Percentiles rank a stretch among this genome's conserved stretches.
Evolutionary conservation across 2,888 invertebrate genomes (phyloP).

Genomic region (Tryphoninae sp.): DNA sequence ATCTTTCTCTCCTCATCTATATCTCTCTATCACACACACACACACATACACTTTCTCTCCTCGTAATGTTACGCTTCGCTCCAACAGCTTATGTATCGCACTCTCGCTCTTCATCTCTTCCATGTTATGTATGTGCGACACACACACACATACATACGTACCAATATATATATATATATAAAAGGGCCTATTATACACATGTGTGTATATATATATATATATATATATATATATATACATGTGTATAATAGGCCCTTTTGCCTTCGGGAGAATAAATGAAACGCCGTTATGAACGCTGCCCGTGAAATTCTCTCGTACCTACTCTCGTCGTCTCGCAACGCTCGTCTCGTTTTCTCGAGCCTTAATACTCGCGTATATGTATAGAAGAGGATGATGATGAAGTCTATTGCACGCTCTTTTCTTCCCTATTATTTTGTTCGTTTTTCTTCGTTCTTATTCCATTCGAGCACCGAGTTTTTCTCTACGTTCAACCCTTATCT

Average conservation of each 20-base stretch:
- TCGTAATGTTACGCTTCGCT: conserved; percentile 22
- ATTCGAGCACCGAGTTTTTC: conserved; percentile 47
- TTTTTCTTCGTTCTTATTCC: conserved; percentile 40
- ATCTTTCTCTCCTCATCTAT: background rate
- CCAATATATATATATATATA: background rate
- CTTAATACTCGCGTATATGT: conserved; percentile 33
- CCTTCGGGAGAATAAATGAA: conserved; percentile 65
- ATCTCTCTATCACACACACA: no score
- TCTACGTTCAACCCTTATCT: conserved; percentile 42
- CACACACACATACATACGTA: background rate
- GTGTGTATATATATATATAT: background rate
- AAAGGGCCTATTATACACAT: no score
- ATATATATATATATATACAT: background rate
- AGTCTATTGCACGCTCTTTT: conserved; percentile 36
- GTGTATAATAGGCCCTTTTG: conserved; percentile 42
- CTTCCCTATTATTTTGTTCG: conserved; percentile 38
- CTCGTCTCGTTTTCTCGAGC: conserved; percentile 33
- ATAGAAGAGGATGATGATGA: background rate
- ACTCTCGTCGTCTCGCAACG: conserved; percentile 41
- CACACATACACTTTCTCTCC: no score
- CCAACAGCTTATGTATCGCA: conserved; percentile 29
- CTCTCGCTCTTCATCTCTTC: conserved; percentile 37
- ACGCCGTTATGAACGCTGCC: conserved; percentile 41
- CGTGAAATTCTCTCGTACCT: conserved; percentile 35
- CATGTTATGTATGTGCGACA: background rate